Conservation (phyloP, 2,888 invertebrate genomes). For the Cremastobaeus sp. region DNA sequence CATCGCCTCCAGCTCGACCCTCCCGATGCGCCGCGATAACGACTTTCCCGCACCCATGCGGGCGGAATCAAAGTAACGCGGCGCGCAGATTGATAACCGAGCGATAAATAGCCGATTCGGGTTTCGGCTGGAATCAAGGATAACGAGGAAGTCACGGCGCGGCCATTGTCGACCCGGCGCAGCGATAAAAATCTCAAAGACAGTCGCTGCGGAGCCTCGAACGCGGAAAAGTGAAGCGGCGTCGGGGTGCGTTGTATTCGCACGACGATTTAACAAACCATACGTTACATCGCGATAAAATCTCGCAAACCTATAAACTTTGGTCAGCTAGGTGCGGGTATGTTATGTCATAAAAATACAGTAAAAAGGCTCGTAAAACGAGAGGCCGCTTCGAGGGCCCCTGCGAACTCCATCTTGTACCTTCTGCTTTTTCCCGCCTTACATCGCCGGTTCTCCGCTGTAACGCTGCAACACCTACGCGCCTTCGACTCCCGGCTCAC, state of each 20-base stretch:
- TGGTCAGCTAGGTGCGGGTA: constrained; percentile 72
- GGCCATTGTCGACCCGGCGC: constrained; percentile 21
- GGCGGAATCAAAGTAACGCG: background rate
- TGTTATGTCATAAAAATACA: constrained; percentile 78
- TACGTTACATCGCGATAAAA: constrained; percentile 78
- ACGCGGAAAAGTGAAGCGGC: background rate
- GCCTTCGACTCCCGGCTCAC: background rate
- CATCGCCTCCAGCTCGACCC: no score
- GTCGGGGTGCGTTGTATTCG: constrained; percentile 53
- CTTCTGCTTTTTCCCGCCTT: constrained; percentile 10
- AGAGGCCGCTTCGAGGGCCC: constrained; percentile 58
- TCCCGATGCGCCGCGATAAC: no score
- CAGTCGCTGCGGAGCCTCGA: background rate
- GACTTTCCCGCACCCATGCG: no score
- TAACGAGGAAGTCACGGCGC: background rate
- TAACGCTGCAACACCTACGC: constrained; percentile 22
- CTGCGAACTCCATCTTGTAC: constrained; percentile 42
- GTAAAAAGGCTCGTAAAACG: constrained; percentile 78
- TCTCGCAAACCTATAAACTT: constrained; percentile 78
- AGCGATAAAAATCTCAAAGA: constrained; percentile 63
- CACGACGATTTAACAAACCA: constrained; percentile 77
- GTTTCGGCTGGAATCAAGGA: background rate
- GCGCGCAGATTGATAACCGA: no score
- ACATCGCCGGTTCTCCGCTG: background rate
- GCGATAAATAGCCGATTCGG: no score